A percentile compares a stretch with the other conserved stretches of the same genome.
Conservation (phyloP, 1,140 invertebrate species). For the Mamestra configurata region DNA sequence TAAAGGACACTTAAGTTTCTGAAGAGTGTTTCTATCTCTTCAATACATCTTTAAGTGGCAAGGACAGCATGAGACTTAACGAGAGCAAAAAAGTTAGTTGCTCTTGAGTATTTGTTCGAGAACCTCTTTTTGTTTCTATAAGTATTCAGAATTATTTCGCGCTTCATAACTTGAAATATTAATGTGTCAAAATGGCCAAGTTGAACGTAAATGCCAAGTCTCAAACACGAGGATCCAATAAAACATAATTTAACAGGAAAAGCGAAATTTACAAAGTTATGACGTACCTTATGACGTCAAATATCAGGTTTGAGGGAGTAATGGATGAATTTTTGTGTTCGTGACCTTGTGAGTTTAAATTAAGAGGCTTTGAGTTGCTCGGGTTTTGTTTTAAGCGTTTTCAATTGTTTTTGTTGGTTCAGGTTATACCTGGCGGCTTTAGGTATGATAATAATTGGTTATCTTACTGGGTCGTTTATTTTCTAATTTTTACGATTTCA, state of each 20-base stretch:
- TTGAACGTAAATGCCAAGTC: slow-evolving; percentile 16
- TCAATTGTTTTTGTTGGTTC: neutral
- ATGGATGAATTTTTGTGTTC: slow-evolving; percentile 1
- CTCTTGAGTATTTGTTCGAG: neutral
- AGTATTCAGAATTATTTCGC: neutral
- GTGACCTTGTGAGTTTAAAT: neutral
- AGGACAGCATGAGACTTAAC: too few relatives aligned
- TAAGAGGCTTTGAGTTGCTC: neutral
- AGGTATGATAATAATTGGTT: neutral
- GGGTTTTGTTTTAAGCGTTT: slow-evolving; percentile 9
- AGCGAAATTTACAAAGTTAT: slow-evolving; percentile 20
- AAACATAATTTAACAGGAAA: slow-evolving; percentile 5
- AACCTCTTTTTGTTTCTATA: neutral
- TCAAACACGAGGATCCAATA: neutral
- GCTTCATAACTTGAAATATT: neutral
- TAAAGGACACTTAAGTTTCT: too few relatives aligned
- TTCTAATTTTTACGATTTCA: too few relatives aligned
- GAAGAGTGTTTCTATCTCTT: too few relatives aligned
- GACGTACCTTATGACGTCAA: neutral
- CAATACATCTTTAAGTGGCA: too few relatives aligned
- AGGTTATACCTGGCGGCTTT: neutral
- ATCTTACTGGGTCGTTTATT: too few relatives aligned
- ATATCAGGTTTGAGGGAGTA: neutral
- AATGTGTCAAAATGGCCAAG: neutral
- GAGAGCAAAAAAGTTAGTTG: too few relatives aligned